phyloP scores from a whole-genome alignment of 2,113 vertebrate species.

The Spea multiplicata region DNA sequence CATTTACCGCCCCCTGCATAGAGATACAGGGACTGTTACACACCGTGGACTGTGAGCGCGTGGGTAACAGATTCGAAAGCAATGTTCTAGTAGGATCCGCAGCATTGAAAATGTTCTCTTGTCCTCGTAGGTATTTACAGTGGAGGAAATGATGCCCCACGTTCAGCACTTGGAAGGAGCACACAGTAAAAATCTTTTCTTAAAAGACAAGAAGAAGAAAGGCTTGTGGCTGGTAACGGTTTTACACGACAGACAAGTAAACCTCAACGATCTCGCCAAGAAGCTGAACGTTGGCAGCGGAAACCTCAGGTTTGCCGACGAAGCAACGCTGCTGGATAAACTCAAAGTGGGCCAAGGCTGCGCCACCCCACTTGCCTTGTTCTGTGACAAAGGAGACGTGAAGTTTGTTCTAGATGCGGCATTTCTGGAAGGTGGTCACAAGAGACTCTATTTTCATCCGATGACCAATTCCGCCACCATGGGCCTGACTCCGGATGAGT shows the following conservation, averaged over 20 bases:
- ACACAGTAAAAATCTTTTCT: conserved; percentile 89
- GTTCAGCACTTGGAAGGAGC: conserved; percentile 78
- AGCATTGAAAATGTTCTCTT: background rate
- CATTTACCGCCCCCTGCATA: no score
- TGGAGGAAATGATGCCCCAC: conserved; percentile 95
- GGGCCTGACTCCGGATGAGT: conserved; percentile 79
- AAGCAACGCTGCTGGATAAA: conserved; percentile 82
- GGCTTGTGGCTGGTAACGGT: conserved; percentile 81
- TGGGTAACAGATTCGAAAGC: no score
- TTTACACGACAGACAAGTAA: conserved; percentile 80
- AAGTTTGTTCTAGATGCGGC: conserved; percentile 79
- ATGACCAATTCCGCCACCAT: conserved; percentile 88
- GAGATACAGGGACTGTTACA: no score
- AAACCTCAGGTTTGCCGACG: conserved; percentile 87
- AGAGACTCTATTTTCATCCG: conserved; percentile 85
- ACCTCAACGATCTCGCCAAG: conserved; percentile 86
- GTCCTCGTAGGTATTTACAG: conserved; percentile 82
- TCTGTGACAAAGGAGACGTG: conserved; percentile 77
- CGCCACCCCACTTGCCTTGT: conserved; percentile 80
- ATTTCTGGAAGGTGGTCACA: conserved; percentile 74
- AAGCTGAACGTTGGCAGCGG: conserved; percentile 82
- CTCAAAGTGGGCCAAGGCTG: conserved; percentile 85
- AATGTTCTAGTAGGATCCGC: background rate
- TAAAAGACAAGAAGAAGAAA: conserved; percentile 96
- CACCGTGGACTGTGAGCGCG: no score